Evolutionary conservation across 2,797 vertebrate genomes (phyloP).

Genomic region (Halcyon chelicuti): DNA sequence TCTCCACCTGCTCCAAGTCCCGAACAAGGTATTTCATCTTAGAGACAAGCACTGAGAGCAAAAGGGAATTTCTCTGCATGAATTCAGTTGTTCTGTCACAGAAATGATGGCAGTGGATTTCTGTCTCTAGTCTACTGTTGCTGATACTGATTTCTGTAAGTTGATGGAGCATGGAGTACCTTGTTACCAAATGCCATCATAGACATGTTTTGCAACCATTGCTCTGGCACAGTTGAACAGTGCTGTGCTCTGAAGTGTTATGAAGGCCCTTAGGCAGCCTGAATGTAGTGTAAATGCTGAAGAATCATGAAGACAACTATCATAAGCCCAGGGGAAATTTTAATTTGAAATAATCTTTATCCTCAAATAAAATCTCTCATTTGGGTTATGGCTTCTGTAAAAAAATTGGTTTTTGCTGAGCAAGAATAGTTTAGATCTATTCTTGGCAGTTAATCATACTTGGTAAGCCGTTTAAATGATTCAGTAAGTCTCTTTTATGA

Average conservation of each 20-base stretch:
- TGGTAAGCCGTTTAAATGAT: neutral
- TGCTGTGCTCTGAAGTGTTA: slow-evolving; percentile 31
- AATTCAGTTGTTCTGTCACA: neutral
- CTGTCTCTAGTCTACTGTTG: slow-evolving; percentile 34
- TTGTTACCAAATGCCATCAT: slow-evolving; percentile 16
- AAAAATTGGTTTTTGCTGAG: neutral
- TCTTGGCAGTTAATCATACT: slow-evolving; percentile 6
- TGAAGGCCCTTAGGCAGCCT: neutral
- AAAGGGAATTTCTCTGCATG: slow-evolving; percentile 35
- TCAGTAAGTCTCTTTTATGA: neutral
- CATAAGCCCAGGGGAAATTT: neutral
- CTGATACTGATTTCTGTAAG: slow-evolving; percentile 58
- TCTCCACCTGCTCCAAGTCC: slow-evolving; percentile 53
- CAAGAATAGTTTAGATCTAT: neutral
- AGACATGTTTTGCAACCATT: slow-evolving; percentile 22
- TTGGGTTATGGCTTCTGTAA: neutral
- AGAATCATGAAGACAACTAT: neutral
- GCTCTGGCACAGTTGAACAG: neutral
- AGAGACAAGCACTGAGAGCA: slow-evolving; percentile 40
- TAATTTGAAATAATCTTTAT: slow-evolving; percentile 22
- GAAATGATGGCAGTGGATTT: slow-evolving; percentile 29
- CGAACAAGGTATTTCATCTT: slow-evolving; percentile 65
- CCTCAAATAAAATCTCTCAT: neutral
- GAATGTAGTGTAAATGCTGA: neutral
- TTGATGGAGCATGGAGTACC: slow-evolving; percentile 33